Evolutionary conservation across 92 coral and sea anemone genomes (phyloP).

Genomic region (Palythoa heliodiscus): DNA sequence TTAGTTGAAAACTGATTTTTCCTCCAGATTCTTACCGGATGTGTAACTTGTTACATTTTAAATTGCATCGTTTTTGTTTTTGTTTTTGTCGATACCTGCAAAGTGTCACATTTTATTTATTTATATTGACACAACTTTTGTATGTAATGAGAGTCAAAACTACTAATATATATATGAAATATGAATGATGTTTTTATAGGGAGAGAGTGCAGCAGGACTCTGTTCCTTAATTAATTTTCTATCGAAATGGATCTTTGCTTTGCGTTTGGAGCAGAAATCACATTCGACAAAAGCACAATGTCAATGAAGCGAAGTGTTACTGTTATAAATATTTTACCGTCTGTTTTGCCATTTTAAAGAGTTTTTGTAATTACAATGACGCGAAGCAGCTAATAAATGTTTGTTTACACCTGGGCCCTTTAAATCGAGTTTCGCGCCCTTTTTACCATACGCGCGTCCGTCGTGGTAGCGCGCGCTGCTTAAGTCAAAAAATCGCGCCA

Average conservation of each 20-base stretch:
- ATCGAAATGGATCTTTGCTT: not conserved
- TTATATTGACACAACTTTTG: not conserved
- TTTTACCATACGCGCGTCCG: no score
- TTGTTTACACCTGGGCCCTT: no score
- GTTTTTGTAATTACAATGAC: no score
- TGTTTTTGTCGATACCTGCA: not conserved
- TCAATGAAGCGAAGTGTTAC: not conserved
- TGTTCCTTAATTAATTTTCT: constrained; percentile 1
- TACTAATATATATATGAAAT: not conserved
- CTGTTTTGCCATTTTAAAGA: not conserved
- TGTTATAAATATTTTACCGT: not conserved
- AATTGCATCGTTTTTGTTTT: no score
- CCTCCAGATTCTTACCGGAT: not conserved
- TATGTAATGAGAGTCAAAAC: not conserved
- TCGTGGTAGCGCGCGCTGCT: no score
- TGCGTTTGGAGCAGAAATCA: not conserved
- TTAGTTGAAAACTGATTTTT: not conserved
- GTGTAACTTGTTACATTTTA: not conserved
- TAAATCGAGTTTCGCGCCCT: no score
- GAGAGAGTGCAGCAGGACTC: no score
- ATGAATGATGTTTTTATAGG: no score
- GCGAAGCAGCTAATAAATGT: no score
- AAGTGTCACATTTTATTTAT: not conserved
- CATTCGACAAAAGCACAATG: not conserved
- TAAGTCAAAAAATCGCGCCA: no score